A percentile compares a stretch with the other conserved stretches of the same genome.
Conservation (phyloP, 30 jellyfish, hydroid and myxozoan genomes). For the Aurelia coerulea region DNA sequence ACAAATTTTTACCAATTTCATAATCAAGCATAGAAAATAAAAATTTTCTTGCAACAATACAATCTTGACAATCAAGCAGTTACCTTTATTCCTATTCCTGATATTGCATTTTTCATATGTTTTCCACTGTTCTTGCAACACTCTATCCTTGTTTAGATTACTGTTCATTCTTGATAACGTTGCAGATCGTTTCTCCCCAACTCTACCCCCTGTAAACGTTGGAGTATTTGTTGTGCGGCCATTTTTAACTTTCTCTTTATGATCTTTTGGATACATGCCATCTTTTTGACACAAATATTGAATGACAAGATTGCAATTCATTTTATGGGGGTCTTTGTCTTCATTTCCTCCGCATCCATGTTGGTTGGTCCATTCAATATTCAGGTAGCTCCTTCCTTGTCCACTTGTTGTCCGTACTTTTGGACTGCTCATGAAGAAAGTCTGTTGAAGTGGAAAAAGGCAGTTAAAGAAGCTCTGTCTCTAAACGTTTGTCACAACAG, state of each 20-base stretch:
- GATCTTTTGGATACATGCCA: slow-evolving; percentile 20
- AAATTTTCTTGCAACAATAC: no score
- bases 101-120: slow-evolving; percentile 87
- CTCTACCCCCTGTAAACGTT: slow-evolving; percentile 50
- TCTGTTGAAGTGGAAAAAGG: not conserved
- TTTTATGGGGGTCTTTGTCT: slow-evolving; percentile 81
- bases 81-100: slow-evolving; percentile 88
- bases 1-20: no score
- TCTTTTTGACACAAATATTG: slow-evolving; percentile 84
- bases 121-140: slow-evolving; percentile 86
- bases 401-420: slow-evolving; percentile 16
- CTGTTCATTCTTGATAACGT: slow-evolving; percentile 43
- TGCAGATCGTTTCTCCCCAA: slow-evolving; percentile 34
- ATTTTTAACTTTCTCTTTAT: slow-evolving; percentile 58
- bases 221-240: slow-evolving; percentile 71
- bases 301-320: slow-evolving; percentile 80
- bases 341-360: slow-evolving; percentile 98
- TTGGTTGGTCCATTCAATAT: slow-evolving; percentile 91
- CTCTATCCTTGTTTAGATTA: slow-evolving; percentile 35
- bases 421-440: slow-evolving; percentile 47
- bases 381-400: slow-evolving; percentile 31
- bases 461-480: not conserved
- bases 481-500: not conserved
- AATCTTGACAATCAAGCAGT: not conserved
- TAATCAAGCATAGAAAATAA: no score